Evolutionary conservation across 2,113 vertebrate species (phyloP), one percentile per base, ranked within the genome.

Genomic region (Perca schrenkii): DNA sequence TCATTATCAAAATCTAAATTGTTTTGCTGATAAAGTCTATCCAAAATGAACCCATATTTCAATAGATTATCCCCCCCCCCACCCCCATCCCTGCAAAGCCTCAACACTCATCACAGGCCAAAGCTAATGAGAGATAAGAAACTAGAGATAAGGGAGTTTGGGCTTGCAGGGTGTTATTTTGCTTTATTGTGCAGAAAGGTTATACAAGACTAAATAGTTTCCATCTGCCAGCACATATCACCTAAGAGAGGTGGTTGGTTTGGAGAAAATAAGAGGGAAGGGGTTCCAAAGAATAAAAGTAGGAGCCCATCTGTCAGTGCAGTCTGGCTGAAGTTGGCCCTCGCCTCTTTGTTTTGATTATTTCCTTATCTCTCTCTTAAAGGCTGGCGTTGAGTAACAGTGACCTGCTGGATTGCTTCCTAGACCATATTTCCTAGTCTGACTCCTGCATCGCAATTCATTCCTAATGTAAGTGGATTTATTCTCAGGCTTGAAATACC

Each of bases 1-100:
- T 93, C 85, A 87, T 93, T 91, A 91, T 93, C 86, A 89, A 85
- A 85, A 86, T 91, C 87, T 87, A 90, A 92, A 93, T 91, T 86
- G 88, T 85, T 84, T 78, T 86, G 81, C 86, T 88, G 91, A 94
- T 92, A 93, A 91, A 90, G 90, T 87, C 79, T 83, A 89, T 87
- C 77, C 66, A 87, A 94, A 94, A 90, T 85, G 71, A 90, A 92
- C 77, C 83, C 82, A 84, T 79, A 88, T 90, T 93, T 89, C 85
- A 91, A 91, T 84, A 86, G 88, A 90, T 90, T 68, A 87, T 56
- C 6, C 14, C 40, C 2, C 14, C 63, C 34, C 22, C 12, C 16
- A 57, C 25, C 63, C 65, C 54, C 53, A 28, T 28, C 63, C 14
- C 53, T 56, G 60, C 76, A 87, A 88, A 81, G 66, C 75, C 71